phyloP scores from a whole-genome alignment of 2,797 vertebrate genomes.

The Anomalospiza imberbis region DNA sequence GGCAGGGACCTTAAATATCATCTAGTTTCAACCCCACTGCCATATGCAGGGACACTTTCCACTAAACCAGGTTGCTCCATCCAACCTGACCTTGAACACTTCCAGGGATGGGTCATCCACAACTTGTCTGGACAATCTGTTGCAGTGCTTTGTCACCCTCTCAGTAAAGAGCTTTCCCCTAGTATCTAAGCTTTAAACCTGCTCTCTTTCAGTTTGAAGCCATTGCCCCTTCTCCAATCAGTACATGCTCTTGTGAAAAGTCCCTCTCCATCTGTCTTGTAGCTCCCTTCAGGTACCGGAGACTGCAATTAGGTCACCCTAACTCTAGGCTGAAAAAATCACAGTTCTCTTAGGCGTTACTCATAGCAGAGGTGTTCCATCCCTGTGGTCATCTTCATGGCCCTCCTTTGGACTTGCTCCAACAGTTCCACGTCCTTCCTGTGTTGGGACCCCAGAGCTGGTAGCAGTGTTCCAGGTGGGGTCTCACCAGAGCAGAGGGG shows the following conservation, averaged over 20 bases:
- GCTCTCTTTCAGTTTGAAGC: neutral
- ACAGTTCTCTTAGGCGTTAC: neutral
- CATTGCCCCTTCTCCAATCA: neutral
- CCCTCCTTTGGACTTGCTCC: rapidly evolving
- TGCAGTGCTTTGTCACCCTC: neutral
- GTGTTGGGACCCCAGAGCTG: neutral
- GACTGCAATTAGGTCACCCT: neutral
- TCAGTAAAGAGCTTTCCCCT: too few relatives aligned
- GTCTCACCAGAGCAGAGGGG: neutral
- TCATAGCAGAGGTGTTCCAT: neutral
- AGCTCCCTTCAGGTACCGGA: neutral
- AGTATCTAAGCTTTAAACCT: neutral
- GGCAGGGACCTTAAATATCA: neutral
- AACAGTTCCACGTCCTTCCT: neutral
- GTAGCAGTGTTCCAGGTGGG: rapidly evolving
- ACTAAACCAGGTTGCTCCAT: neutral
- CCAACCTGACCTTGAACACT: neutral
- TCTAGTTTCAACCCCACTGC: neutral
- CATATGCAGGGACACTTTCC: neutral
- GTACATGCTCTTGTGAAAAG: neutral
- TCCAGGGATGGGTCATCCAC: neutral
- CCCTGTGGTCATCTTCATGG: rapidly evolving
- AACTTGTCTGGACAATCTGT: neutral
- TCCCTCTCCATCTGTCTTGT: neutral
- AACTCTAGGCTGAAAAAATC: neutral